Base-by-base conservation (phyloP, 1,140 invertebrate species). In the Drosophila aff. region DNA sequence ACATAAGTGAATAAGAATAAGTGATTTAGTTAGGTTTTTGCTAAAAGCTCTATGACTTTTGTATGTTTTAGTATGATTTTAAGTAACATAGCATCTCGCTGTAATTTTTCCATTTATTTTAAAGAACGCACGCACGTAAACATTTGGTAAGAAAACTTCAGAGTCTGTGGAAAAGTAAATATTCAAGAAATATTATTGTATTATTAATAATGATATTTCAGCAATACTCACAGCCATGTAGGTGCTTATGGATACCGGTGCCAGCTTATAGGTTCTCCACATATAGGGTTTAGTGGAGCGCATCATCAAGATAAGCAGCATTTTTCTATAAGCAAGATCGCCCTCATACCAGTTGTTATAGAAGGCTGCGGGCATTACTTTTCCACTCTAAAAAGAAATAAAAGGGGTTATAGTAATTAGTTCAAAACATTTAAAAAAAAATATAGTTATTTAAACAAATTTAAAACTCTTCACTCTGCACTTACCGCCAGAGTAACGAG, bases 271-370 rank as follows among this genome's bases (percentile, higher is more conserved):
- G 5, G 78, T 66, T 16, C 61, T 71, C 69, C 85, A 68, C 5
- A 81, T 62, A 38, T 49, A 74, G 0, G 84, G 62, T 43, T 84
- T 63, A 0, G 46, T 33, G 2, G 82, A 69, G 13, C 80, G 67
- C 73, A 90, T 83, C 21, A 92, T 87, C 8, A 92, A 72, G 38
- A 92, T 79, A 0, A 92, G 44, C 38, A 92, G 43, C 82, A 86
- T 86, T 38, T 76, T 86, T 7, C 90, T 55, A 66, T 90, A 90
- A 8, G 33, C 61, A 7, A 75, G 43, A 57, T 84, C 63, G 0
- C 90, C 90, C 6, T 91, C 90, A 59, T 92, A 90, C 90, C 90
- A 92, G n/a, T 92, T 92, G 13, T 78, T 83, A 44, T 86, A 81
- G 18, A 91, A 90, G 6, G 90, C 84, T 6, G 90, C 90, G 0